phyloP scores from a whole-genome alignment of 2,113 vertebrate species.

The Cinclus cinclus region DNA sequence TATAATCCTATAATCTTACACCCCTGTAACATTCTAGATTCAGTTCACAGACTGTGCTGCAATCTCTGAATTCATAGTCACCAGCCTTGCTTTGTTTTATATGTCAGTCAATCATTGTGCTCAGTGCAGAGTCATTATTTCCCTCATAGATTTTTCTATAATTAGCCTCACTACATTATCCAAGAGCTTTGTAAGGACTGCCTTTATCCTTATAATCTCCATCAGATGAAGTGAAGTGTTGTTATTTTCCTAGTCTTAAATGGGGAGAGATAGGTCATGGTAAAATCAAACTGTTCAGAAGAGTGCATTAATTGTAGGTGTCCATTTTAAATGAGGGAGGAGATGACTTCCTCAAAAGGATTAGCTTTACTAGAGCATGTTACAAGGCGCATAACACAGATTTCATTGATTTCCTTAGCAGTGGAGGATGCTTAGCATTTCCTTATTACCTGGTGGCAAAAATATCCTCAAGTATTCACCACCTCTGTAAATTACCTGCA shows the following conservation, averaged over 20 bases:
- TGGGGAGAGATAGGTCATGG: not conserved
- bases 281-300: constrained; percentile 31
- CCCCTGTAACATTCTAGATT: not conserved
- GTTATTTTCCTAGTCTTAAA: not conserved
- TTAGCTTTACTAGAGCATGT: not conserved
- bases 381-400: not conserved
- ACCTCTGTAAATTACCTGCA: not conserved
- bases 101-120: not conserved
- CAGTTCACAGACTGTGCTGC: not conserved
- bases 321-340: not conserved
- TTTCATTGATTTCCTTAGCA: not conserved
- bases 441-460: not conserved
- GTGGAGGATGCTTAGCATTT: not conserved
- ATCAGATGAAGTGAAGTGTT: not conserved
- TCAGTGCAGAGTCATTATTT: not conserved
- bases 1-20: not conserved
- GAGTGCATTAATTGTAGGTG: constrained; percentile 5
- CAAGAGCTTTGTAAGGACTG: not conserved
- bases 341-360: constrained; percentile 8
- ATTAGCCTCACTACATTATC: not conserved
- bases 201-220: constrained; percentile 1
- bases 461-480: not conserved
- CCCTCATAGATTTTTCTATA: constrained; percentile 3
- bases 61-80: not conserved
- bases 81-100: not conserved